Evolutionary conservation across 2,888 invertebrate species (phyloP), one percentile per base, ranked within the genome.

Genomic region (Ectobius pallidus): DNA sequence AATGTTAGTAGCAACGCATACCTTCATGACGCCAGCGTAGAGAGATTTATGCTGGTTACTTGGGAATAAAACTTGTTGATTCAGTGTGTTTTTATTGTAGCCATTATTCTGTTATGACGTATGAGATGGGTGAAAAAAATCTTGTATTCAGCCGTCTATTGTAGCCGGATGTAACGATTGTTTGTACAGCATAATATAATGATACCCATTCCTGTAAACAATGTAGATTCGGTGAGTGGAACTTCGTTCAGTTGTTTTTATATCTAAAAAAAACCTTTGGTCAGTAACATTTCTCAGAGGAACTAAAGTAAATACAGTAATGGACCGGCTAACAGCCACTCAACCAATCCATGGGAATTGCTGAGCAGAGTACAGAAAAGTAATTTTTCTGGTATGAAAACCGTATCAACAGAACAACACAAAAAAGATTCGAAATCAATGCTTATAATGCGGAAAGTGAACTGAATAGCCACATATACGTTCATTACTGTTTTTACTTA

Each of bases 31-130:
- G n/a, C n/a, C n/a, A n/a, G n/a, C n/a, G n/a, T n/a, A n/a, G n/a
- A n/a, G n/a, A n/a, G n/a, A n/a, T n/a, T n/a, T n/a, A n/a, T n/a
- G n/a, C n/a, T n/a, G n/a, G 34, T 7, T 46, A 46, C n/a, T 46
- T 14, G 46, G 46, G 46, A 46, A 46, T 46, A n/a, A 46, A 46
- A 46, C 46, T 46, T 46, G 16, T 9, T 46, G 46, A 46, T 46
- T 46, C 46, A 46, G 46, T 14, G 11, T 46, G 46, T 46, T 46
- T 9, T 46, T 46, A 46, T 46, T 46, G 3, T n/a, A 46, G 46
- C 46, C 46, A 46, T 46, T 46, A 46, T n/a, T 46, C 46, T n/a
- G n/a, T 46, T 46, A 46, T 9, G 46, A 46, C 46, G 46, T 46
- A n/a, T 46, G 3, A n/a, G 18, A 9, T 4, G 6, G 14, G 46